Percentiles rank a stretch among this genome's conserved stretches.
Conservation (phyloP, 1,140 invertebrate genomes). For the Cyclargus thomasi region DNA sequence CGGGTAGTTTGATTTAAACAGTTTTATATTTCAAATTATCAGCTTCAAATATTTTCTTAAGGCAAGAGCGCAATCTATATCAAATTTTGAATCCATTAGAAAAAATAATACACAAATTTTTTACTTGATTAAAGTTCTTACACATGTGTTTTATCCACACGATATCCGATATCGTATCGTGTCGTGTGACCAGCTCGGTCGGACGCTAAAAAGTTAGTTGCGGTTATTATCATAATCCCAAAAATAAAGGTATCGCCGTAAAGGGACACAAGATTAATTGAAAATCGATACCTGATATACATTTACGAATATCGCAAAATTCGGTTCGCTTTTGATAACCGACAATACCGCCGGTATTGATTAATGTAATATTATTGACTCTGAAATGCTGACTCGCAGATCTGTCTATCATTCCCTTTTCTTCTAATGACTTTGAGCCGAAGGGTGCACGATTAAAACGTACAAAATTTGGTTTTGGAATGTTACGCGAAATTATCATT, state of each 20-base stretch:
- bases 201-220: conserved; percentile 10
- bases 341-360: conserved; percentile 31
- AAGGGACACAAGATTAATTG: conserved; percentile 68
- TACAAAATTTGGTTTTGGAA: neutral
- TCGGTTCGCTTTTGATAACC: conserved; percentile 33
- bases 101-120: no score
- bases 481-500: no score
- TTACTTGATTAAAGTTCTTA: no score
- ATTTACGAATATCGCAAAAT: conserved; percentile 64
- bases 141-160: no score
- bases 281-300: conserved; percentile 64
- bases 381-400: conserved; percentile 32
- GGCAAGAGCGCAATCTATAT: no score
- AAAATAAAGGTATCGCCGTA: conserved; percentile 51
- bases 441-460: neutral
- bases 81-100: no score
- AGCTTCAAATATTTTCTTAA: no score
- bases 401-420: conserved; percentile 26
- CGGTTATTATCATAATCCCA: conserved; percentile 21
- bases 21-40: no score
- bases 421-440: neutral
- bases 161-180: no score
- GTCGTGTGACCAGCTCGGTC: neutral
- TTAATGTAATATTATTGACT: conserved; percentile 35
- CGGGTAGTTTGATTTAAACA: no score